Conservation (phyloP, 2,797 vertebrate species). For the Chaenodraco wilsoni region DNA sequence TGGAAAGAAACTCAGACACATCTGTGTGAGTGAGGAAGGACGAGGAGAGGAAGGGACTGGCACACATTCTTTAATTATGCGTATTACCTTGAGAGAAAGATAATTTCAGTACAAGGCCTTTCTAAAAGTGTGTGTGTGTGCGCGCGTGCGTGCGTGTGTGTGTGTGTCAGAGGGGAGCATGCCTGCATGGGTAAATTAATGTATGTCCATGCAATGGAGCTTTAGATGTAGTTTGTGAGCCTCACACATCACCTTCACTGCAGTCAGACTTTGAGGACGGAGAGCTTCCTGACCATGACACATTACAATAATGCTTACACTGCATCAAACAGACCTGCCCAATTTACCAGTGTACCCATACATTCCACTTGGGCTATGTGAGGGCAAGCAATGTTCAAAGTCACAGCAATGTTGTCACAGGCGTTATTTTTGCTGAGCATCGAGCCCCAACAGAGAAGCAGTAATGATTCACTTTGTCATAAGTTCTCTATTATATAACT, state of each 20-base stretch:
- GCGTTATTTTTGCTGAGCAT: conserved; percentile 45
- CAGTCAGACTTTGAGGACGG: conserved; percentile 60
- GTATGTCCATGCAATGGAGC: conserved; percentile 12
- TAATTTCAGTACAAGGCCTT: neutral
- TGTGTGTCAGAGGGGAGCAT: neutral
- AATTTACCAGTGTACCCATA: conserved; percentile 62
- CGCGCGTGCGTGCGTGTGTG: neutral
- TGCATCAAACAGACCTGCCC: conserved; percentile 70
- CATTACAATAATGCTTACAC: conserved; percentile 74
- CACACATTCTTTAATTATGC: neutral
- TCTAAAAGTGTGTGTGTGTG: neutral
- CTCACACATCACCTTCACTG: conserved; percentile 55
- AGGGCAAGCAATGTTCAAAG: conserved; percentile 62
- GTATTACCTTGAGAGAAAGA: conserved; percentile 6
- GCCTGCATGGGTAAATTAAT: neutral
- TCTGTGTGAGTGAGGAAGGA: neutral
- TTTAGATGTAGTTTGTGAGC: conserved; percentile 45
- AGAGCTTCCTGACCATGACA: conserved; percentile 67
- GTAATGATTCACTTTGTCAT: conserved; percentile 30
- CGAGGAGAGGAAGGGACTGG: neutral
- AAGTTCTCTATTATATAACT: conserved; percentile 19
- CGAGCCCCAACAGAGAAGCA: neutral
- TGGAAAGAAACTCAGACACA: neutral
- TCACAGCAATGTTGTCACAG: conserved; percentile 50
- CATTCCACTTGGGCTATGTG: conserved; percentile 48